These are phyloP conservation scores for Thelaira solivaga DNA, from an alignment of 2,888 invertebrate species.

Conservation along the genomic window DNA sequence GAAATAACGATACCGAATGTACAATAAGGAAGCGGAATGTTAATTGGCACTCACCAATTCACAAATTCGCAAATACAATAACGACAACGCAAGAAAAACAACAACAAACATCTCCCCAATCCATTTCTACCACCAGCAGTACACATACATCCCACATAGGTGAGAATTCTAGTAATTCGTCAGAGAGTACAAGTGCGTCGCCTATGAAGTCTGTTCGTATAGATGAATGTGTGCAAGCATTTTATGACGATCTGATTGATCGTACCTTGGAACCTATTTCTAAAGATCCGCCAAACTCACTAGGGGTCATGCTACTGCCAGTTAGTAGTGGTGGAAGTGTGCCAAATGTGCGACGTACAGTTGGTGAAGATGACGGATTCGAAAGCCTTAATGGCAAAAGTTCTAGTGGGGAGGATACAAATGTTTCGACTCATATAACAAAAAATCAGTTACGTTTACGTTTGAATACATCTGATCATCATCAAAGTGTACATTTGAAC, in stretches of 20 bases:
- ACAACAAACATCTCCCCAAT: conserved; percentile 68
- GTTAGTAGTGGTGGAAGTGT: not conserved
- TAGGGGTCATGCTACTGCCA: not conserved
- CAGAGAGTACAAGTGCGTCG: conserved; percentile 33
- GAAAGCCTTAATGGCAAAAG: conserved; percentile 91
- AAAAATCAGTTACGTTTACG: conserved; percentile 70
- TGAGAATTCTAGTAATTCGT: conserved; percentile 54
- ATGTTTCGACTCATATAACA: conserved; percentile 51
- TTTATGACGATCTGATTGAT: conserved; percentile 65
- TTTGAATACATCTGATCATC: conserved; percentile 63
- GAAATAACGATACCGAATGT: conserved; percentile 48
- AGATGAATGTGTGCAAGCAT: conserved; percentile 65
- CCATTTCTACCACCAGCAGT: conserved; percentile 63
- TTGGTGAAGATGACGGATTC: conserved; percentile 87
- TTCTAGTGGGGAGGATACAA: conserved; percentile 81
- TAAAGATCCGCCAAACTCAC: not conserved
- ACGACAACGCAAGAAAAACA: conserved; percentile 68
- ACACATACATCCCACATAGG: conserved; percentile 57
- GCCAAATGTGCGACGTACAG: conserved; percentile 65
- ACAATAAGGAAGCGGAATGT: conserved; percentile 73
- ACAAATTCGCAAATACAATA: conserved; percentile 69
- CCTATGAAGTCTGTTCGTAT: conserved; percentile 61
- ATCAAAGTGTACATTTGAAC: conserved; percentile 32
- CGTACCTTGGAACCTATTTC: conserved; percentile 39
- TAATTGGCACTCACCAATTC: conserved; percentile 76